Evolutionary conservation across 2,113 vertebrate genomes (phyloP), one percentile per base, ranked within the genome.

Genomic region (Entosphenus tridentatus): DNA sequence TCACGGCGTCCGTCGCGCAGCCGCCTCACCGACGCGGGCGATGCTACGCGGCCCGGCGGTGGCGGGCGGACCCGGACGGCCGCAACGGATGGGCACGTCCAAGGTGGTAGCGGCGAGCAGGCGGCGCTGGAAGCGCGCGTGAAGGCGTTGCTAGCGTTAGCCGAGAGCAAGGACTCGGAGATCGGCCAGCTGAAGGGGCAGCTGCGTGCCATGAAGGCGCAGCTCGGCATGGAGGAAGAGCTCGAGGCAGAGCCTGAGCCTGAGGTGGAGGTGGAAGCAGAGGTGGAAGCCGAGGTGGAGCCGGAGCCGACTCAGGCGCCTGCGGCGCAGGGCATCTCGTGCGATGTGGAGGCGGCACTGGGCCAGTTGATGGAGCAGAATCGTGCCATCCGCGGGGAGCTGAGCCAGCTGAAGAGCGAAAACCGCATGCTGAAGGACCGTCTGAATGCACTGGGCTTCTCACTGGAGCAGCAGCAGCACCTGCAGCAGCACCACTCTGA

Each of bases 371-470:
- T 92, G 76, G 87, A 91, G 12, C 90, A 95, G 76, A 95, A 96
- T 74, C 77, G 85, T 39, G 82, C 85, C 77, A 87, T 95, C 76
- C 78, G 86, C 12, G 87, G 84, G 67, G 87, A 95, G 70, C 85
- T 96, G 67, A 87, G 86, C 76, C 81, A 89, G 74, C 77, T 96
- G 13, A 96, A 92, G 74, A 92, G 83, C 8, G 89, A 96, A 76
- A 96, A 96, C 74, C 79, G 89, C 57, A 96, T 95, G 90, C 75
- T 95, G 12, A 95, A 95, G 75, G 89, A 92, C 74, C 81, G 89
- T 5, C 75, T 96, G 56, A 95, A 96, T 7, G 90, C 90, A 0
- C 71, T 95, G 73, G 89, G 90, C 56, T 96, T 96, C 80, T 95
- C 88, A 56, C 76, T 95, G 70, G 90, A 93, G 69, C 89, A 95